These are phyloP conservation scores for Arbacia lixula DNA, from an alignment of 53 echinoderm and acorn worm species.

Conservation along the genomic window DNA sequence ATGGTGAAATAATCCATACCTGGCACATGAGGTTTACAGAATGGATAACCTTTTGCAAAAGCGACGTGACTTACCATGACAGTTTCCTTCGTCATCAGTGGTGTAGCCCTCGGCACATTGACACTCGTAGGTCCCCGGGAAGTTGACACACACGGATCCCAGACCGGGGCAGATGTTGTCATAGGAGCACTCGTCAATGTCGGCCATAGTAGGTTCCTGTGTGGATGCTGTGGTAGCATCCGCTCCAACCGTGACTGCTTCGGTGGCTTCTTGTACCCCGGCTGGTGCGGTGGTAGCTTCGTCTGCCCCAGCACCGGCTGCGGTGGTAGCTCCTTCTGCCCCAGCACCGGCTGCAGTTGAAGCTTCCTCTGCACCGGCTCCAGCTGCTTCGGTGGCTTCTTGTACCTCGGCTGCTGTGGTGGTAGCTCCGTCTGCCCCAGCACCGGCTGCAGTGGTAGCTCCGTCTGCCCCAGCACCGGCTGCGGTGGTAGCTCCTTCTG, in stretches of 20 bases:
- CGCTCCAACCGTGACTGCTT: neutral
- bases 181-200: constrained; percentile 81
- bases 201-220: constrained; percentile 22
- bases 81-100: constrained; percentile 60
- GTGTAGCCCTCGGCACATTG: constrained; percentile 70
- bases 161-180: constrained; percentile 63
- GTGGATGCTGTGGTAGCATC: neutral
- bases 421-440: neutral
- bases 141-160: constrained; percentile 66
- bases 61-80: constrained; percentile 67
- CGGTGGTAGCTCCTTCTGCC: neutral
- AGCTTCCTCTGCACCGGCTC: neutral
- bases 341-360: neutral
- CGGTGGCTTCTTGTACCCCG: neutral
- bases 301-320: no score
- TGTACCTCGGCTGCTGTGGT: neutral
- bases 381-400: neutral
- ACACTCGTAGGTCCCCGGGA: constrained; percentile 88
- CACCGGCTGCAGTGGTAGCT: neutral
- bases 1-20: neutral
- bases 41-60: no score
- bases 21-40: no score
- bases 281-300: no score
- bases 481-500: neutral
- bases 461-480: neutral